Conservation (phyloP, 2,888 invertebrate species). For the Baronia brevicornis region DNA sequence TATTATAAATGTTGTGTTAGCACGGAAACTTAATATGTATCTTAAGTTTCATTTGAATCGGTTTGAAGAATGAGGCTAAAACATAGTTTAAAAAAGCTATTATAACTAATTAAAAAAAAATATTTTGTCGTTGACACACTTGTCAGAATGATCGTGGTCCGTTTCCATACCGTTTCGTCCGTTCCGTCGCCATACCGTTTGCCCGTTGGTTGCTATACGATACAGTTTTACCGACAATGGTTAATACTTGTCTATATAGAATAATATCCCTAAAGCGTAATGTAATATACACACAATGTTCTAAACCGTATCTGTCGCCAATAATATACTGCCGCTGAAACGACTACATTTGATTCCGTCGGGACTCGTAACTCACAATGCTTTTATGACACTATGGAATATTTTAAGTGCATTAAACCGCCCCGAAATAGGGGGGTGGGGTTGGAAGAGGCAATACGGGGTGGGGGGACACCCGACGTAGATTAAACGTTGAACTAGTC, state of each 20-base stretch:
- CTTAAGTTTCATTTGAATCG: no score
- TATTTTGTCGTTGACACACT: no score
- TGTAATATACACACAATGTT: constrained; percentile 8
- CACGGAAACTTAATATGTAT: no score
- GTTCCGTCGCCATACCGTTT: no score
- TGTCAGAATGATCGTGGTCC: no score
- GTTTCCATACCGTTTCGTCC: no score
- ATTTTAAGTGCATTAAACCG: constrained; percentile 59
- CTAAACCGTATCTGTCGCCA: constrained; percentile 11
- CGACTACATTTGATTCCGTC: constrained; percentile 28
- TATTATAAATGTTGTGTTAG: no score
- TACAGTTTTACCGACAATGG: no score
- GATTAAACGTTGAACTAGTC: constrained; percentile 16
- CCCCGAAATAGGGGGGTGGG: constrained; percentile 23
- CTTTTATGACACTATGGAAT: constrained; percentile 65
- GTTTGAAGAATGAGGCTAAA: no score
- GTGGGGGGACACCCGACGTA: constrained; percentile 17
- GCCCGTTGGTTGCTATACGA: no score
- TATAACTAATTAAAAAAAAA: no score
- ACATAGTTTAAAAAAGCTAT: no score
- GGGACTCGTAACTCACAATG: constrained; percentile 49
- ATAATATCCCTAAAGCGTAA: constrained; percentile 3
- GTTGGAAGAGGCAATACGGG: constrained; percentile 9
- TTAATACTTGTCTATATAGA: not conserved
- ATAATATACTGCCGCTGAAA: constrained; percentile 15